Evolutionary conservation across 2,113 vertebrate species (phyloP), one percentile per base, ranked within the genome.

Genomic region (Mesocricetus auratus): DNA sequence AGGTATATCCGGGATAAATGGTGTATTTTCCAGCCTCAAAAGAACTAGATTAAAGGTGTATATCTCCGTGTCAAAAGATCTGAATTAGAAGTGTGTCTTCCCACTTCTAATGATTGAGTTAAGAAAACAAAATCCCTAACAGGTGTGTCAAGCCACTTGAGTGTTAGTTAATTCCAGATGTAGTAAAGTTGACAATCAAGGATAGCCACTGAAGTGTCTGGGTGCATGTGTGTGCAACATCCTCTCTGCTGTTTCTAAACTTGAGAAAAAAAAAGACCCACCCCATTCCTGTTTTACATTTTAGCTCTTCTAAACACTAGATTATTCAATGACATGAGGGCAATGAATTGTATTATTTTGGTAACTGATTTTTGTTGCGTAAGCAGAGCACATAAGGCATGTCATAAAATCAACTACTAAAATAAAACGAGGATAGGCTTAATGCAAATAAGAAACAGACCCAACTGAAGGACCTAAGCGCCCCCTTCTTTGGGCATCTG

Each of bases 341-440:
- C 56, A 79, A 92, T 78, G 29, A 92, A 47, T 71, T 56, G 1
- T 62, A 75, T 75, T 22, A 71, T 75, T 82, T 60, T 73, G 89
- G 45, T 45, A 62, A 82, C n/a, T 89, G 22, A 4, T 36, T 90
- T 68, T 66, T 60, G 16, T 79, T 82, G 75, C 4, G 36, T 58
- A 87, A 93, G 62, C 68, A 83, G 73, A 56, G 31, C 26, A 81
- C 19, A 11, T 39, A 79, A 86, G 11, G 47, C 21, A 47, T 56
- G 58, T 86, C 47, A 88, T 86, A 87, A 89, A 92, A 94, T 56
- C 15, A 47, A 89, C 68, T 50, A 50, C 77, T n/a, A 33, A 60
- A 71, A 91, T 62, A 68, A 58, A n/a, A 21, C 7, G 42, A 42
- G 86, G 13, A 15, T 22, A 56, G 68, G 13, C 31, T 78, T 87